Evolutionary conservation across 2,888 invertebrate species (phyloP).

Genomic region (Cinara cedri): DNA sequence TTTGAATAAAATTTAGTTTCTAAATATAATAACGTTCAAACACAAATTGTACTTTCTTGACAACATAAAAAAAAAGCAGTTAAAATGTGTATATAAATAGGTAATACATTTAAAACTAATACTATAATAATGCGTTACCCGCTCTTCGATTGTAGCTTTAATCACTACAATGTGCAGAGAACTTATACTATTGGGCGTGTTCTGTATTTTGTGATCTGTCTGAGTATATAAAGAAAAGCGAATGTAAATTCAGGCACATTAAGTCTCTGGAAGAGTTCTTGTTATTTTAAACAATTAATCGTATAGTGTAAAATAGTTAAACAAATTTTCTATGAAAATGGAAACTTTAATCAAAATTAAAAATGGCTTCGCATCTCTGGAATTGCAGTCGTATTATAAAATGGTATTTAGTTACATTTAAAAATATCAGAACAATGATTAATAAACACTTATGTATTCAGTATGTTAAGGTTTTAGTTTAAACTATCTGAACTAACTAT

Average conservation of each 20-base stretch:
- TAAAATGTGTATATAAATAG: too few relatives aligned
- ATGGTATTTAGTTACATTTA: slow-evolving; percentile 9
- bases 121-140: too few relatives aligned
- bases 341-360: slow-evolving; percentile 17
- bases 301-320: not conserved
- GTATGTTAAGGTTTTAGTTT: too few relatives aligned
- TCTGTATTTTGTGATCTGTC: not conserved
- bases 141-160: not conserved
- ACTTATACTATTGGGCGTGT: slow-evolving; percentile 27
- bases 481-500: too few relatives aligned
- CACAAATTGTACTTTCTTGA: too few relatives aligned
- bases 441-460: too few relatives aligned
- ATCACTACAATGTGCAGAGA: too few relatives aligned
- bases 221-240: slow-evolving; percentile 32
- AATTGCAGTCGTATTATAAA: slow-evolving; percentile 1
- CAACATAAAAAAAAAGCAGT: too few relatives aligned
- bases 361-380: not conserved
- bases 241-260: not conserved
- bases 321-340: slow-evolving; percentile 3
- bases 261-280: not conserved
- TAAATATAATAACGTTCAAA: too few relatives aligned
- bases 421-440: too few relatives aligned
- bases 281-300: not conserved
- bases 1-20: too few relatives aligned
- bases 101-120: too few relatives aligned